Conservation (phyloP, 2,888 invertebrate genomes). For the Drosophila robusta region DNA sequence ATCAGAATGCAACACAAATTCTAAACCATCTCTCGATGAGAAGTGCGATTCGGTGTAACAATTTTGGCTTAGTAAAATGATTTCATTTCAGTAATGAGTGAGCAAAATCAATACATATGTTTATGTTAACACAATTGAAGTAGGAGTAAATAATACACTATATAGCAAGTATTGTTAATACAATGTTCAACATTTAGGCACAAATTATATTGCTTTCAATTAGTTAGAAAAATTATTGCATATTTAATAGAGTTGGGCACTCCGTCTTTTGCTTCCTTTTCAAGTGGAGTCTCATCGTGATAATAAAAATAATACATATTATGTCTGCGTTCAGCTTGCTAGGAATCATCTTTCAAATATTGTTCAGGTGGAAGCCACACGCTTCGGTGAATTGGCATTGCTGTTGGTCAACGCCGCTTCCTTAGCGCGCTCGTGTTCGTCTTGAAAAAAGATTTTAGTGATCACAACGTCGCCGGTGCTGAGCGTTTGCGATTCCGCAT, state of each 20-base stretch:
- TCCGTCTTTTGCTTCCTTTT: conserved; percentile 44
- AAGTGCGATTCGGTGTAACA: conserved; percentile 66
- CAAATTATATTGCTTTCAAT: conserved; percentile 81
- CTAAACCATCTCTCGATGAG: conserved; percentile 53
- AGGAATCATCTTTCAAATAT: conserved; percentile 70
- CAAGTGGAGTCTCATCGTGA: conserved; percentile 28
- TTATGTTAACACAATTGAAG: conserved; percentile 47
- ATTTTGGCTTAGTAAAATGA: conserved; percentile 35
- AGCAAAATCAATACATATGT: conserved; percentile 44
- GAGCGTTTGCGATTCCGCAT: conserved; percentile 91
- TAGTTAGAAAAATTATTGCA: conserved; percentile 69
- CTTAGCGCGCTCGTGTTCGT: conserved; percentile 87
- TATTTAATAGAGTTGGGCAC: conserved; percentile 48
- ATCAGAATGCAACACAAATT: conserved; percentile 57
- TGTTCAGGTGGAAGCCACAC: conserved; percentile 67
- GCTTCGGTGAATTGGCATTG: conserved; percentile 85
- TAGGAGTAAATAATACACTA: conserved; percentile 58
- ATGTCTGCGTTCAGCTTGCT: conserved; percentile 59
- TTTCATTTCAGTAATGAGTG: conserved; percentile 29
- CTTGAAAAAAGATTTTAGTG: conserved; percentile 90
- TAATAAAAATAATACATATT: conserved; percentile 63
- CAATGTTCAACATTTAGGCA: conserved; percentile 84
- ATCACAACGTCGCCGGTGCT: conserved; percentile 97
- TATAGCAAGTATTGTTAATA: conserved; percentile 65
- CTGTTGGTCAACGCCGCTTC: conserved; percentile 86